Evolutionary conservation across 2,888 invertebrate species (phyloP), one percentile per base, ranked within the genome.

Genomic region (Volucella bombylans): DNA sequence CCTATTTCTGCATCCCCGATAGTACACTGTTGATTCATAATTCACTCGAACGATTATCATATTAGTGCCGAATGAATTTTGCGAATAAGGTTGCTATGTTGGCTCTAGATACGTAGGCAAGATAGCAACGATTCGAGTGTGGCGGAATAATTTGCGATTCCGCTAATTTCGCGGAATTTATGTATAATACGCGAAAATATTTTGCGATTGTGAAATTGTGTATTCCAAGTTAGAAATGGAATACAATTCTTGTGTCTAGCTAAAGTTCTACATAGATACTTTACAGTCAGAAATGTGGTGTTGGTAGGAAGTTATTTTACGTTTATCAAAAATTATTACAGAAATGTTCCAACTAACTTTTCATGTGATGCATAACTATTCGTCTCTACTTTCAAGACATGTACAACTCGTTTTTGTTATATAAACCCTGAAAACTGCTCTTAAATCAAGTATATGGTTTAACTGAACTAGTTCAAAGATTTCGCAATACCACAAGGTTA

Each of bases 1-100:
- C 82, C 67, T 50, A 68, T 73, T 68, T 49, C 55, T 49, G 49
- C 18, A 74, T 79, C 74, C 61, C 47, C 18, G 47, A 54, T 50
- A 79, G 73, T 67, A 71, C 71, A 67, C 74, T 67, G 76, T 68
- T 57, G 76, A 62, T 68, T 74, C 67, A 81, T 85, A 68, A 81
- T 81, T 77, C 64, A 85, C 64, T 77, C 18, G 62, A 68, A 72
- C 81, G 85, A 85, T 81, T 85, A 85, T 72, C 76, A 80, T 72
- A 57, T 85, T 72, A 67, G 80, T 76, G 38, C 50, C 45, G 59
- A 62, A 67, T 65, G 72, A 57, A 47, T 64, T 49, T 15, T 31
- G 41, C 64, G 41, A 31, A 23, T 57, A 45, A 50, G 23, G 59
- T 10, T 45, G 31, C 31, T n/a, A 31, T 59, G 69, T 18, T 11